A percentile compares a stretch with the other conserved stretches of the same genome.
These are phyloP conservation scores for Odontophorus gujanensis DNA, from an alignment of 2,113 vertebrate species.

Conservation along the genomic window DNA sequence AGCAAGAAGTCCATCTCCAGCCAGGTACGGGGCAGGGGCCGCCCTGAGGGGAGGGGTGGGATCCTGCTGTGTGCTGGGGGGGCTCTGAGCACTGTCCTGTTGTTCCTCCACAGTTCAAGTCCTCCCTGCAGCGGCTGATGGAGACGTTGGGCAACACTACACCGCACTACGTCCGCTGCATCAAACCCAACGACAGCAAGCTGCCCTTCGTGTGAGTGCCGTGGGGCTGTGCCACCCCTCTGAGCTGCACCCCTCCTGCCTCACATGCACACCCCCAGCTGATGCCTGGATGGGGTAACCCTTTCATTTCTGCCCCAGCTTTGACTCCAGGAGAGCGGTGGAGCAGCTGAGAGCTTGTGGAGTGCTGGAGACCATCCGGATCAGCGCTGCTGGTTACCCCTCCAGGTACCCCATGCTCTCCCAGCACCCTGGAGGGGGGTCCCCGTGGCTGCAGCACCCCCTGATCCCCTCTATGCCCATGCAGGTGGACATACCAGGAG, in stretches of 20 bases:
- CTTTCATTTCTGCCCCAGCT: background rate
- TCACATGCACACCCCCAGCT: accelerated
- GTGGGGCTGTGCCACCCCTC: background rate
- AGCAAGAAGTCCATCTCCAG: slow-evolving; percentile 80
- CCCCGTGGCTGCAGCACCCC: accelerated
- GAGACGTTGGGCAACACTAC: slow-evolving; percentile 81
- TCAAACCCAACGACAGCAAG: slow-evolving; percentile 85
- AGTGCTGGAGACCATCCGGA: slow-evolving; percentile 21
- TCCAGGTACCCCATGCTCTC: background rate
- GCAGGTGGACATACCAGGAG: slow-evolving; percentile 80
- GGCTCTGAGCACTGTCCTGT: accelerated
- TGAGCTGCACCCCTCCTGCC: accelerated
- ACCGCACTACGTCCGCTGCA: slow-evolving; percentile 84
- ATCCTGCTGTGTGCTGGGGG: no score
- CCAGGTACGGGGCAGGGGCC: slow-evolving; percentile 69
- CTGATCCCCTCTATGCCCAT: background rate
- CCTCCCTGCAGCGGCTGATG: slow-evolving; percentile 81
- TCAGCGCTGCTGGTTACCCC: background rate
- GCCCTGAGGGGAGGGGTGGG: no score
- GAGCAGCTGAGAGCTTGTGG: background rate
- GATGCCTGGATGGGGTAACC: background rate
- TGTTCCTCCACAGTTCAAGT: slow-evolving; percentile 75
- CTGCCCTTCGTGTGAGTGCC: background rate
- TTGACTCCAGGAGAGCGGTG: background rate
- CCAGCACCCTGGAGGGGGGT: background rate